A percentile compares a stretch with the other conserved stretches of the same genome.
These are phyloP conservation scores for Calidris pygmaea DNA, from an alignment of 2,113 vertebrate species.

Conservation along the genomic window DNA sequence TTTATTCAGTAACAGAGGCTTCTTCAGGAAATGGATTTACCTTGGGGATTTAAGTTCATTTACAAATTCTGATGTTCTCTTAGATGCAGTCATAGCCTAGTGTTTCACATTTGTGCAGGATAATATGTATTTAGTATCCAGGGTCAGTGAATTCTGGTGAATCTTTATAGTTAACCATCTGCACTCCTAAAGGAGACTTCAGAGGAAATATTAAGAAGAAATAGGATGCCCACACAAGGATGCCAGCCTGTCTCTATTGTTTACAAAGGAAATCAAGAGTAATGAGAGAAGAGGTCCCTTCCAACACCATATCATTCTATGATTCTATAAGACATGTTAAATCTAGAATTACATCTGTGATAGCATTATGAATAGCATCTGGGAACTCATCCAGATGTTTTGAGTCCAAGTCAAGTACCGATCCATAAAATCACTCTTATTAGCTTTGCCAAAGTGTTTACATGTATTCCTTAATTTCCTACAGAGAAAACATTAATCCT, in stretches of 20 bases:
- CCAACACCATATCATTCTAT: too few relatives aligned
- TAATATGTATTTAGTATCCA: neutral
- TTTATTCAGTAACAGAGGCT: neutral
- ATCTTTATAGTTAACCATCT: neutral
- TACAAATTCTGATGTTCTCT: neutral
- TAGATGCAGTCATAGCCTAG: neutral
- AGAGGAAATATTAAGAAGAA: neutral
- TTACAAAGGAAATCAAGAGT: neutral
- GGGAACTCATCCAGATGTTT: neutral
- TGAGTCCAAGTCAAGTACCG: neutral
- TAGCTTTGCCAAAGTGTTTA: neutral
- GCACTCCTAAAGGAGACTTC: neutral
- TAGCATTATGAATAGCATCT: neutral
- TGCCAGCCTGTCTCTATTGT: neutral
- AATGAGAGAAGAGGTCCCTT: neutral
- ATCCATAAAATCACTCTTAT: neutral
- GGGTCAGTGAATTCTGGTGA: neutral
- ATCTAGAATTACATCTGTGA: neutral
- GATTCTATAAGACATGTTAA: neutral
- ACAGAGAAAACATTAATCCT: neutral
- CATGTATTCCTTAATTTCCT: neutral
- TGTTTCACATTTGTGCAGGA: neutral
- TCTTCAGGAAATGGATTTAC: neutral
- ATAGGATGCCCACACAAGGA: neutral
- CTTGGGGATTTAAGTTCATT: neutral